Evolutionary conservation across 2,888 invertebrate genomes (phyloP).

Genomic region (Toxonevra muliebris): DNA sequence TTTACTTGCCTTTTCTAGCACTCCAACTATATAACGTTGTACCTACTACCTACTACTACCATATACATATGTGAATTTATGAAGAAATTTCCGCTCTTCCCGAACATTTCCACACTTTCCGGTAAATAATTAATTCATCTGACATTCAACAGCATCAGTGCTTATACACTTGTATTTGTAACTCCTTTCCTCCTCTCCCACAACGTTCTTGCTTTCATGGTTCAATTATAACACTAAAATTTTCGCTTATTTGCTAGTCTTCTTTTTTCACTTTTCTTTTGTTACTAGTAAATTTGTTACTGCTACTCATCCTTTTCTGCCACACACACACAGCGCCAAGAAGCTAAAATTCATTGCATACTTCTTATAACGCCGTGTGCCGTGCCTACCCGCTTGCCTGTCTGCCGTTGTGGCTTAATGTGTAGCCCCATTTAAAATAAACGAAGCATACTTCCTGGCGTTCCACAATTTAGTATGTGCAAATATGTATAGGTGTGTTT

Average conservation of each 20-base stretch:
- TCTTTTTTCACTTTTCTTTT: too few species aligned
- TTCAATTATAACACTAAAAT: too few species aligned
- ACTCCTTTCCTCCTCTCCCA: too few species aligned
- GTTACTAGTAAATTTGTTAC: too few species aligned
- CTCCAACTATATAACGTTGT: too few species aligned
- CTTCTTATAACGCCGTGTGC: neutral
- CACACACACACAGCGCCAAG: neutral
- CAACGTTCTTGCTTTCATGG: too few species aligned
- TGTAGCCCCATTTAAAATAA: slow-evolving; percentile 22
- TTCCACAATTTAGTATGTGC: slow-evolving; percentile 14
- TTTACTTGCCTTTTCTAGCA: too few species aligned
- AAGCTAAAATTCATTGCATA: neutral
- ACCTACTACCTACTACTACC: too few species aligned
- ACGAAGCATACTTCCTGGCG: slow-evolving; percentile 31
- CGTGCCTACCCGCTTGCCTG: neutral
- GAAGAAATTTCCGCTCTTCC: too few species aligned
- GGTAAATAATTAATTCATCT: slow-evolving; percentile 30
- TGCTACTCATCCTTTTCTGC: too few species aligned
- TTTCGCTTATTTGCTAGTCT: too few species aligned
- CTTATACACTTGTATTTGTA: neutral
- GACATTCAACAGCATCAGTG: slow-evolving; percentile 25
- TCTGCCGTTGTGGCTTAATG: neutral
- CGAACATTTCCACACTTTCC: neutral
- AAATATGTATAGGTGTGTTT: neutral
- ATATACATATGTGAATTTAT: too few species aligned